Base-by-base conservation (phyloP, 1,140 invertebrate genomes). In the Macrobrachium rosenbergii region DNA sequence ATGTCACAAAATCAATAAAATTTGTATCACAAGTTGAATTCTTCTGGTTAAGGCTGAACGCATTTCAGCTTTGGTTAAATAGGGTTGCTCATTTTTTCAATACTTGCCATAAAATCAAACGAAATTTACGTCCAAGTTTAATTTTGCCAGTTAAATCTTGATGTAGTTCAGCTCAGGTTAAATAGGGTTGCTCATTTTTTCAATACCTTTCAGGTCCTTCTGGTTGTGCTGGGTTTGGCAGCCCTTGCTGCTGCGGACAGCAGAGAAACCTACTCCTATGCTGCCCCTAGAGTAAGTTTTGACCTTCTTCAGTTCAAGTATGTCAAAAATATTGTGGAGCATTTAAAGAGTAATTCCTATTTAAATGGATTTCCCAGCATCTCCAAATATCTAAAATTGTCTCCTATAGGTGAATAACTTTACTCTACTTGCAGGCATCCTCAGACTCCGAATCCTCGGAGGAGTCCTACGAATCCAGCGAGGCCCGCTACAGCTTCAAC, bases 201-300 rank as follows among this genome's bases (percentile, higher is more conserved):
- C 16, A 2, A 16, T 23, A 8, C 23, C 21, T n/a, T 16, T 8
- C 21, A 72, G 69, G 21, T 72, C 21, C 69, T 72, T 43, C 7
- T 52, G 2, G 37, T 72, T 43, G 23, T 72, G 14, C 21, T 72
- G 23, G 69, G 69, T 12, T 43, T 72, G 69, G 69, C 69, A 2
- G 69, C 69, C 69, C 23, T 72, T 43, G 69, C 17, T 17, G 69
- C 69, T 72, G 69, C 69, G 7, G 69, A 72, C 69, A 72, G 69
- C 21, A 23, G 69, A 11, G 69, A 72, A 72, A 37, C 23, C 37
- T 72, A 72, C 37, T 14, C n/a, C 69, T 72, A 72, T 11, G 23
- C 23, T 16, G 69, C 69, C 0, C 69, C 69, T 6, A 72, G 69
- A 43, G 69, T 72, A 72, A 72, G 69, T 28, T 0, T 7, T 10